Evolutionary conservation across 2,888 invertebrate species (phyloP).

Genomic region (Cheilosia vernalis): DNA sequence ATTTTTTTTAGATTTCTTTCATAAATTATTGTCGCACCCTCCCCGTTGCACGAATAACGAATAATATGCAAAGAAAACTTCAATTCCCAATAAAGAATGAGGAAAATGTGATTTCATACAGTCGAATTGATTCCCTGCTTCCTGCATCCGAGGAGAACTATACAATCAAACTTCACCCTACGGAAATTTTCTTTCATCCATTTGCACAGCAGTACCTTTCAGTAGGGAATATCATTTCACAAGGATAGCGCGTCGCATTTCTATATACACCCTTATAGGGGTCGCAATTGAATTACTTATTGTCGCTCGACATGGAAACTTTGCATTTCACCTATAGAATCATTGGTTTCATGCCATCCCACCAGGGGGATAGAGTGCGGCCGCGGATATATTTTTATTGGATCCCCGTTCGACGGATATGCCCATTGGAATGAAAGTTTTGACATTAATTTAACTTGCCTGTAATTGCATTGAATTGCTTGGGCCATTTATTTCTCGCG

Average conservation of each 20-base stretch:
- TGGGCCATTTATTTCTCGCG: slow-evolving; percentile 54
- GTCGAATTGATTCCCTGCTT: neutral
- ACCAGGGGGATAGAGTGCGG: slow-evolving; percentile 36
- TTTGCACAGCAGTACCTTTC: neutral
- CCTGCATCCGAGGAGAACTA: slow-evolving; percentile 11
- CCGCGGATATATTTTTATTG: slow-evolving; percentile 41
- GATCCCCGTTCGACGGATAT: slow-evolving; percentile 52
- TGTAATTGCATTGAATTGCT: slow-evolving; percentile 74
- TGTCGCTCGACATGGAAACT: slow-evolving; percentile 66
- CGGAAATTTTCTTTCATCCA: neutral
- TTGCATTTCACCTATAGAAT: slow-evolving; percentile 58
- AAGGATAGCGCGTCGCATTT: slow-evolving; percentile 10
- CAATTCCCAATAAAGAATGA: neutral
- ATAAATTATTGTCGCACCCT: neutral
- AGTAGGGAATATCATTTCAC: slow-evolving; percentile 23
- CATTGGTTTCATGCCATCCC: slow-evolving; percentile 44
- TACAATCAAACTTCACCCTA: slow-evolving; percentile 14
- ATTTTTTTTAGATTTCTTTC: slow-evolving; percentile 1
- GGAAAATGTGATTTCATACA: slow-evolving; percentile 1
- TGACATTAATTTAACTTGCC: slow-evolving; percentile 71
- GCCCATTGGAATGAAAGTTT: slow-evolving; percentile 73
- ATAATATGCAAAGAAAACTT: slow-evolving; percentile 3
- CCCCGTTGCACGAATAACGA: neutral
- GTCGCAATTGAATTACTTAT: slow-evolving; percentile 51
- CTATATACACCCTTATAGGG: slow-evolving; percentile 8